Evolutionary conservation across 2,888 invertebrate genomes (phyloP).

Genomic region (Ceramica pisi): DNA sequence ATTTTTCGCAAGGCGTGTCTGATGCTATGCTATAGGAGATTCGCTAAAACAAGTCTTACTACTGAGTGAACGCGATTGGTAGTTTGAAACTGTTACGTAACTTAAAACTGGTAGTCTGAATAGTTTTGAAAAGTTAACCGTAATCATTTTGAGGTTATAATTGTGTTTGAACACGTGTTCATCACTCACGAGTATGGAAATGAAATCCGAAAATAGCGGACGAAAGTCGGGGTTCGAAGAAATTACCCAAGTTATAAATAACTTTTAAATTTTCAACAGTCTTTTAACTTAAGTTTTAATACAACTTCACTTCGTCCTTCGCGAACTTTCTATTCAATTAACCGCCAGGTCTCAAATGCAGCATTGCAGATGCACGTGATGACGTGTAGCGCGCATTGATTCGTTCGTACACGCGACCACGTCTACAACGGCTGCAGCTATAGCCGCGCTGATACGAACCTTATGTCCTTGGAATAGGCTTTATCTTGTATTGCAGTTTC

Average conservation of each 20-base stretch:
- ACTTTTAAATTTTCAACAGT: not conserved
- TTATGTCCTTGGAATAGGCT: conserved; percentile 9
- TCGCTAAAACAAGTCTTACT: not conserved
- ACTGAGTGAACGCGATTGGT: not conserved
- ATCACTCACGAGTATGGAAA: not conserved
- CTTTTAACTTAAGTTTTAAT: not conserved
- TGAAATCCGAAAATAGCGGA: conserved; percentile 8
- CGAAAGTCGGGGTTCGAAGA: not conserved
- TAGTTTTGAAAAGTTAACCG: too few relatives aligned
- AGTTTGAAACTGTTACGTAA: too few relatives aligned
- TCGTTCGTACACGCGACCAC: conserved; percentile 39
- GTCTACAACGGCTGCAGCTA: not conserved
- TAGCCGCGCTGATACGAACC: conserved; percentile 4
- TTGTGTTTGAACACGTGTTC: conserved; percentile 34
- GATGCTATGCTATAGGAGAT: not conserved
- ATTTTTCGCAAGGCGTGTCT: not conserved
- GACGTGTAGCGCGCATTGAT: conserved; percentile 54
- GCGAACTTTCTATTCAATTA: conserved; percentile 2
- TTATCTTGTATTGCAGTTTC: conserved; percentile 1
- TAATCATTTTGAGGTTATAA: conserved; percentile 41
- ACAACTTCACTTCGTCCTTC: not conserved
- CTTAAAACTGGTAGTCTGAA: too few relatives aligned
- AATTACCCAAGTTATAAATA: not conserved
- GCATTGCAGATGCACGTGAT: conserved; percentile 62
- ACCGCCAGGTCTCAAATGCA: conserved; percentile 42